phyloP scores from a whole-genome alignment of 1,140 invertebrate species.

The Helicoverpa zea region DNA sequence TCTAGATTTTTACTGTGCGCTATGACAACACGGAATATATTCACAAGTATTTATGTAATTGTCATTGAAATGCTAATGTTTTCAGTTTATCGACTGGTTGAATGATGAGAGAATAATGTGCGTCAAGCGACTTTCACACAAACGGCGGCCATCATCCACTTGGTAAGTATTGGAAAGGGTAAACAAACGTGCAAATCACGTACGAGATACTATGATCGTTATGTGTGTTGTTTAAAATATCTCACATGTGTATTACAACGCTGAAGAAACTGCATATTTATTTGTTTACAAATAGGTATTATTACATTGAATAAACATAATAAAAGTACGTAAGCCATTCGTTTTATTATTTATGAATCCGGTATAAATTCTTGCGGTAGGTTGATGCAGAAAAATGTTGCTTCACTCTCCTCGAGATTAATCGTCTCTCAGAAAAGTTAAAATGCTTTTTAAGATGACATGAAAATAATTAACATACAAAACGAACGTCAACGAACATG shows the following conservation, averaged over 20 bases:
- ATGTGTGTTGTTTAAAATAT: not conserved
- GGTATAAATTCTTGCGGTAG: too few species aligned
- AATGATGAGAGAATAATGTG: constrained; percentile 32
- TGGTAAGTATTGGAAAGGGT: constrained; percentile 21
- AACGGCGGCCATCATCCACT: constrained; percentile 26
- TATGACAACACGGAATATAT: constrained; percentile 49
- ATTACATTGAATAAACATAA: too few species aligned
- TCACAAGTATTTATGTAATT: constrained; percentile 5
- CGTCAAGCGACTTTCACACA: constrained; percentile 32
- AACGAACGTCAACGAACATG: not conserved
- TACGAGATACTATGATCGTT: not conserved
- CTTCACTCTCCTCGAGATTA: too few species aligned
- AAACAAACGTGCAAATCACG: constrained; percentile 16
- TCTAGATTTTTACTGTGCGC: constrained; percentile 43
- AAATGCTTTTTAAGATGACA: too few species aligned
- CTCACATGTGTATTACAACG: not conserved
- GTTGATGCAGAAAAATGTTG: too few species aligned
- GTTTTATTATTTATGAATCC: too few species aligned
- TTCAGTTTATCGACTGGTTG: not conserved
- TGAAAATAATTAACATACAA: not conserved
- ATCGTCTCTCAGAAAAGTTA: too few species aligned
- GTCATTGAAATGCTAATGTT: constrained; percentile 16
- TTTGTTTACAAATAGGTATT: too few species aligned
- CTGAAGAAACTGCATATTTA: too few species aligned
- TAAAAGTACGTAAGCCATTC: too few species aligned